phyloP scores from a whole-genome alignment of 2,113 vertebrate species.

The Myrmophylax atrothorax region DNA sequence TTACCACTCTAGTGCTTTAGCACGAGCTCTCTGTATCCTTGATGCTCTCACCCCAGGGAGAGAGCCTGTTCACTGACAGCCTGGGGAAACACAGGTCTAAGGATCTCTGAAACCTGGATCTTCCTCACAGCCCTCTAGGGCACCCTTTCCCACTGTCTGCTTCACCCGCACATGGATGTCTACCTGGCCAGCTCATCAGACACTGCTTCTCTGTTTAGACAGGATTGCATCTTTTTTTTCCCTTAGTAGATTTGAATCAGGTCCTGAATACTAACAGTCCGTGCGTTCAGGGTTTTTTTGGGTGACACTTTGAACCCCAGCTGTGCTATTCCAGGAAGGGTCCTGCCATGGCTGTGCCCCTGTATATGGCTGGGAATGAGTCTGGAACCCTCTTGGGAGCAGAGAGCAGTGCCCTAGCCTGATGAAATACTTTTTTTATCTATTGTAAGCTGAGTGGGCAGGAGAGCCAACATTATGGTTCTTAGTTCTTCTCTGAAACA shows the following conservation, averaged over 20 bases:
- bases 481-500: neutral
- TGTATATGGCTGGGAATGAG: neutral
- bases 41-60: neutral
- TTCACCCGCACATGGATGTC: fast-evolving
- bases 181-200: neutral
- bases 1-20: neutral
- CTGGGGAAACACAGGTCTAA: neutral
- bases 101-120: neutral
- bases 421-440: neutral
- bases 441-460: neutral
- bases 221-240: neutral
- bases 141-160: fast-evolving
- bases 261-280: neutral
- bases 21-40: neutral
- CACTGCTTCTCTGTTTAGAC: neutral
- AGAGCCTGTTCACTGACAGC: neutral
- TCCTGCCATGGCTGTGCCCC: fast-evolving
- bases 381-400: neutral
- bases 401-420: neutral
- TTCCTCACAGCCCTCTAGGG: neutral
- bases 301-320: neutral
- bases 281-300: neutral
- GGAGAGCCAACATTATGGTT: neutral
- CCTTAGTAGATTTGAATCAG: neutral
- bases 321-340: neutral